Evolutionary conservation across 1,140 invertebrate species (phyloP), one percentile per base, ranked within the genome.

Genomic region (Drosophila mojavensis): DNA sequence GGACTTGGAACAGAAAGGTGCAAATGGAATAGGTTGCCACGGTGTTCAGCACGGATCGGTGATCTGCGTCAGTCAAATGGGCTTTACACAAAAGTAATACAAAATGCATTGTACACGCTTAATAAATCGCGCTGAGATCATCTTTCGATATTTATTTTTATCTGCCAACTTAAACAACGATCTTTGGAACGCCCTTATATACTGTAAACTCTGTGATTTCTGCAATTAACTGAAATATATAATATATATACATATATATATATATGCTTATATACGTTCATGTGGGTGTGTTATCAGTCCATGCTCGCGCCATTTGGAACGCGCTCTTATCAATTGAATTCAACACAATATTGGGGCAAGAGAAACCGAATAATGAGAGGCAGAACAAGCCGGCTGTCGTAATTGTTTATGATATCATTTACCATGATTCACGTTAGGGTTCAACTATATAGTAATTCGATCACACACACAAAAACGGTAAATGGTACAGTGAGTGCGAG

Each of bases 351-450:
- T 17, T 11, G 9, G 36, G 51, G 54, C 50, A 50, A 20, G 17
- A 43, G 7, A 13, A 13, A 59, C 30, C 15, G 5, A 33, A 17
- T 58, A 47, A 39, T 54, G 15, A 45, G 11, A 50, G 15, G 11
- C n/a, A 33, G 10, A 24, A 56, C 30, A 41, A 17, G 43, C 45
- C 43, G 26, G 39, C 54, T 75, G 67, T 51, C 80, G 80, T 83
- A 83, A 83, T 83, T 83, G 76, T 65, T 77, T 66, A 83, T 83
- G 80, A 83, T 83, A 83, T 83, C 81, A 83, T 79, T 79, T 63
- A 62, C 55, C n/a, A 83, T 83, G 81, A 83, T 77, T 83, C 81
- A 83, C 55, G 41, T 26, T 26, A 17, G 33, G 55, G 55, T n/a
- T 24, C 47, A 67, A 60, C 24, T 54, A 39, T 55, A 30, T 47